A percentile compares a stretch with the other conserved stretches of the same genome.
phyloP scores from a whole-genome alignment of 2,797 vertebrate genomes.

The Pelochelys cantorii region DNA sequence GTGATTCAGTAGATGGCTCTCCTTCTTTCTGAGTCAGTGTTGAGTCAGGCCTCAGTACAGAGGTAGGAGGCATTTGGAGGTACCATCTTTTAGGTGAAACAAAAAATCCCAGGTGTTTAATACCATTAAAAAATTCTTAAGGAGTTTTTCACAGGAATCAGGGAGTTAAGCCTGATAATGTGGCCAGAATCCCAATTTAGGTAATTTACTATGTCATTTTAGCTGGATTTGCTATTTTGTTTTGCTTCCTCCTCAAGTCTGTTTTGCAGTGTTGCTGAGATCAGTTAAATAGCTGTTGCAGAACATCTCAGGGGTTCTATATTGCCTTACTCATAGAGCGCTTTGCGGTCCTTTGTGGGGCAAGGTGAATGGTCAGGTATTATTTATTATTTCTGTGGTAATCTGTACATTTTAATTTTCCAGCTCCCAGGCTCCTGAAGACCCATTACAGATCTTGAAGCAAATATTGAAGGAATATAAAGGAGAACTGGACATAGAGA shows the following conservation, averaged over 20 bases:
- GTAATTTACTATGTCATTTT: background rate
- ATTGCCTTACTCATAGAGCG: background rate
- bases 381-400: background rate
- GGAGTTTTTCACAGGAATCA: background rate
- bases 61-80: background rate
- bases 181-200: background rate
- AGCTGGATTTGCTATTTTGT: background rate
- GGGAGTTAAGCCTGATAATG: background rate
- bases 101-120: background rate
- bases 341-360: background rate
- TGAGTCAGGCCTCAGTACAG: background rate
- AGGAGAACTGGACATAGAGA: constrained; percentile 43
- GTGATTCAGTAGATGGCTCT: background rate
- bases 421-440: background rate
- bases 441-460: constrained; percentile 46
- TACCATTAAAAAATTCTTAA: background rate
- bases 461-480: constrained; percentile 29
- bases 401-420: background rate
- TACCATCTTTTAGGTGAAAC: background rate
- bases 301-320: background rate
- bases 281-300: background rate
- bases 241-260: background rate
- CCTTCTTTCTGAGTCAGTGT: background rate
- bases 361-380: background rate
- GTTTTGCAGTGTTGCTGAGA: background rate